Evolutionary conservation across 2,797 vertebrate species (phyloP).

Genomic region (Enteromius mattozi): DNA sequence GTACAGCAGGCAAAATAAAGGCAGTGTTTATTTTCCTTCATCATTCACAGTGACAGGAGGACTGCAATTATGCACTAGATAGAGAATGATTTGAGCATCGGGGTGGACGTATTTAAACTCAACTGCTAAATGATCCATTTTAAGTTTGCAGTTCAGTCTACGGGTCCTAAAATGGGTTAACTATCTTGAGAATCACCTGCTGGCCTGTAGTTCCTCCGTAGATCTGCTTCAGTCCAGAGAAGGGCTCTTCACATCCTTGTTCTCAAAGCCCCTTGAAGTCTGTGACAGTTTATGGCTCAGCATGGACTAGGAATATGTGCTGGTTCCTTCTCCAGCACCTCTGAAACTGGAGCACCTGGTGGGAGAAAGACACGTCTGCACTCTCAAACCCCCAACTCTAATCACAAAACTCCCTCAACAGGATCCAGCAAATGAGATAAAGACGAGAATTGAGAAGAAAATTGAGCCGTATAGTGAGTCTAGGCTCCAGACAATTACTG

Average conservation of each 20-base stretch:
- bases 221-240: background rate
- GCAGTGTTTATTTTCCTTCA: background rate
- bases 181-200: background rate
- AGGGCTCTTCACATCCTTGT: slow-evolving; percentile 19
- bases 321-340: slow-evolving; percentile 8
- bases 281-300: slow-evolving; percentile 31
- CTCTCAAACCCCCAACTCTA: slow-evolving; percentile 13
- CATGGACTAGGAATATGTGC: slow-evolving; percentile 15
- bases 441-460: background rate
- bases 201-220: background rate
- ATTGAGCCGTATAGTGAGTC: background rate
- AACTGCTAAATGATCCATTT: slow-evolving; percentile 15
- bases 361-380: background rate
- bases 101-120: slow-evolving; percentile 18
- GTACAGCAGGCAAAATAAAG: slow-evolving; percentile 31
- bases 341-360: background rate
- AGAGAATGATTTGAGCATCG: slow-evolving; percentile 5
- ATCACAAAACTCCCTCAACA: slow-evolving; percentile 39
- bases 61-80: background rate
- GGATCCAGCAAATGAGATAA: slow-evolving; percentile 19
- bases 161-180: background rate
- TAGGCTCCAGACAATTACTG: slow-evolving; percentile 17
- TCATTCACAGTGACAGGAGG: background rate
- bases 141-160: slow-evolving; percentile 8
- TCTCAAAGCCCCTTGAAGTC: slow-evolving; percentile 7